Base-by-base conservation (phyloP, 2,113 vertebrate genomes). In the Casuarius casuarius region DNA sequence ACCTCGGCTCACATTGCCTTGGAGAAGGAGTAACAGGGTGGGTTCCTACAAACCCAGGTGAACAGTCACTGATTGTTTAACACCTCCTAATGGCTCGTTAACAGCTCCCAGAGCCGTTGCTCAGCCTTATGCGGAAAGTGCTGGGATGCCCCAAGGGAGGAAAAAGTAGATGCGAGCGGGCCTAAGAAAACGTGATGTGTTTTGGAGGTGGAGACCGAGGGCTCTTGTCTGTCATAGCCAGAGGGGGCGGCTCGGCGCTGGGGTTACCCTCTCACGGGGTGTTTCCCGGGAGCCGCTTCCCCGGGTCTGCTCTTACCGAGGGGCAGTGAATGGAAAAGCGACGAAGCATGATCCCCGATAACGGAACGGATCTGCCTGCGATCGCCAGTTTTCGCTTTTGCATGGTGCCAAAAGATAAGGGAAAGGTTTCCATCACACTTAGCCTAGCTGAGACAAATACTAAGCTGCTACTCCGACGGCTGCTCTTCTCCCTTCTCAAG, bases 341-440 rank as follows among this genome's bases (percentile, higher is more conserved):
- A 19, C 31, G 13, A 76, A 70, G 52, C 18, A 63, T 14, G 67
- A 79, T 33, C 11, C 31, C 2, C 4, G 26, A n/a, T 29, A 92
- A 89, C 4, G 10, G 44, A 75, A 44, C 2, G 22, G 18, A 31
- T 65, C 58, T 22, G 40, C 38, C 4, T 10, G 26, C 4, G 1
- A n/a, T 67, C 63, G 51, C 40, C 29, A 58, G 62, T 42, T 91
- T 84, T 38, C 82, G 63, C 38, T 90, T 94, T 83, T 56, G 59
- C 51, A 48, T 5, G 4, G 65, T 71, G 79, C 67, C 92, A 90
- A 75, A 75, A 5, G 91, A 94, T 86, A 95, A 95, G 78, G 38
- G 66, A 74, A 86, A 85, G 12, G 51, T 79, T 93, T 95, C 89
- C 62, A 83, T 91, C 94, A 74, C 89, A 75, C 87, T 95, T 83